phyloP scores from a whole-genome alignment of 2,888 invertebrate genomes.

The Brachynemurus nebulosus region DNA sequence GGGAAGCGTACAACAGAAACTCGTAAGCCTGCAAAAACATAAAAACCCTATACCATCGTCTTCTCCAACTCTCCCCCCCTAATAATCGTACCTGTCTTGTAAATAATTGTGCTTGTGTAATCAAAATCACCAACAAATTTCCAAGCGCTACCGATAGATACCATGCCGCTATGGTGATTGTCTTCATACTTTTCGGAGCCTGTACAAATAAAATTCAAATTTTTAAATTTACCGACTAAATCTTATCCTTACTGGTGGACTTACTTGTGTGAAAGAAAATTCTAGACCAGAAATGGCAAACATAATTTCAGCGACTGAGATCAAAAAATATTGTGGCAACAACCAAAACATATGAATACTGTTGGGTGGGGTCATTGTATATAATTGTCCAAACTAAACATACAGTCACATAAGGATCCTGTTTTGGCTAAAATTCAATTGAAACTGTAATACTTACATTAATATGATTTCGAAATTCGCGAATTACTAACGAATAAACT shows the following conservation, averaged over 20 bases:
- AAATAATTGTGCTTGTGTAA: too few species aligned
- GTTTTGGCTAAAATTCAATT: neutral
- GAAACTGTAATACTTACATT: constrained; percentile 25
- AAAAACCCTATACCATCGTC: too few species aligned
- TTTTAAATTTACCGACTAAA: neutral
- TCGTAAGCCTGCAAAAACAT: too few species aligned
- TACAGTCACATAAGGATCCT: constrained; percentile 9
- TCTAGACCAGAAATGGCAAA: constrained; percentile 71
- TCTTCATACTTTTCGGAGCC: constrained; percentile 74
- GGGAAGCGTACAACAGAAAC: too few species aligned
- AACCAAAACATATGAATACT: constrained; percentile 57
- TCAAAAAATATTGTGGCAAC: constrained; percentile 64
- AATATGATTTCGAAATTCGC: constrained; percentile 27
- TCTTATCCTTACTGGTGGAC: neutral
- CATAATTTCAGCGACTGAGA: constrained; percentile 70
- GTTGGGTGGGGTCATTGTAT: constrained; percentile 48
- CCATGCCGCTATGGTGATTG: constrained; percentile 75
- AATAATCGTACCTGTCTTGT: too few species aligned
- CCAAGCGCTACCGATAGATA: constrained; percentile 68
- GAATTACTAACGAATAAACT: constrained; percentile 41
- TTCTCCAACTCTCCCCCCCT: too few species aligned
- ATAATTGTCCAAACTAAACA: constrained; percentile 37
- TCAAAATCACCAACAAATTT: constrained; percentile 62
- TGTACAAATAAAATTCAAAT: constrained; percentile 23
- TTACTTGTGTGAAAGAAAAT: constrained; percentile 69